Evolutionary conservation across 2,888 invertebrate genomes (phyloP).

Genomic region (Callimorpha dominula): DNA sequence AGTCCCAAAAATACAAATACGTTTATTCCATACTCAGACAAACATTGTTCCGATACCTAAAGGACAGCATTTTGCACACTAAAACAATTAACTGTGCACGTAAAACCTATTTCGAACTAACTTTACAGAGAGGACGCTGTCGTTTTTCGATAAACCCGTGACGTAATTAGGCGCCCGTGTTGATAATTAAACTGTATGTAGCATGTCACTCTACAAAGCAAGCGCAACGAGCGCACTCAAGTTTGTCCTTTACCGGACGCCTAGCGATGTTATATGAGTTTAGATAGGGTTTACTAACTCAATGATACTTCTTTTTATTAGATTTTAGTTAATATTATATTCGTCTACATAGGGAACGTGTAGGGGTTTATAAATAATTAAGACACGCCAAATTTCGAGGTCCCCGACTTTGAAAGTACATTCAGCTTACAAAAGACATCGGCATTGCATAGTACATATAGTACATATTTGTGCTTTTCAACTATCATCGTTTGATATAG

Average conservation of each 20-base stretch:
- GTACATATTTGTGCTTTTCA: no score
- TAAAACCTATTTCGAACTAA: constrained; percentile 29
- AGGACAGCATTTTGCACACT: neutral
- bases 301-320: neutral
- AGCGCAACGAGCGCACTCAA: constrained; percentile 47
- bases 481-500: no score
- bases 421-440: no score
- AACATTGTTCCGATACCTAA: neutral
- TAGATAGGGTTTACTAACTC: neutral
- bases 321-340: neutral
- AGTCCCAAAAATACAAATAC: neutral
- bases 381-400: no score
- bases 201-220: constrained; percentile 62
- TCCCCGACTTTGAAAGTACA: no score
- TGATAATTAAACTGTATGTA: constrained; percentile 76
- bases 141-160: constrained; percentile 44
- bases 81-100: constrained; percentile 12
- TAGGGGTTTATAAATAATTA: no score
- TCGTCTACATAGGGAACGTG: neutral
- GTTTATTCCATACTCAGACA: neutral
- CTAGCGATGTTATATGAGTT: constrained; percentile 35
- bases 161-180: constrained; percentile 47
- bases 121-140: constrained; percentile 45
- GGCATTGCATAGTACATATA: no score
- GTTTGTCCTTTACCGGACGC: constrained; percentile 69